phyloP scores from a whole-genome alignment of 2,113 vertebrate genomes.

The Indri indri region DNA sequence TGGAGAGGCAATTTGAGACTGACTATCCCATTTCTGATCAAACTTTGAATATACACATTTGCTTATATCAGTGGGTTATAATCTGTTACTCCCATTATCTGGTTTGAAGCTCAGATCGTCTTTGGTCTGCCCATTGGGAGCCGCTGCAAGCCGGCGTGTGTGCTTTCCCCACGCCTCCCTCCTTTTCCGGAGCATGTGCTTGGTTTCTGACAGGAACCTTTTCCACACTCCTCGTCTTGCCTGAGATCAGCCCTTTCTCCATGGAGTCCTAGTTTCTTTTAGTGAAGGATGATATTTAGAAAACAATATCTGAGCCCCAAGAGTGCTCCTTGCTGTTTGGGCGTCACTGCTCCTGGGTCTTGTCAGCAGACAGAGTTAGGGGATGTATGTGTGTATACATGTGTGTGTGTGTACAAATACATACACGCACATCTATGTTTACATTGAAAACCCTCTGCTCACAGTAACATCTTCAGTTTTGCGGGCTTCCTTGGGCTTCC shows the following conservation, averaged over 20 bases:
- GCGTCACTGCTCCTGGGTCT: not conserved
- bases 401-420: too few relatives aligned
- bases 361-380: not conserved
- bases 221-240: not conserved
- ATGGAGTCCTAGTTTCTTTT: not conserved
- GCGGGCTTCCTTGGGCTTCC: too few relatives aligned
- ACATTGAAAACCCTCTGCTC: not conserved
- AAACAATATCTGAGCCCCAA: not conserved
- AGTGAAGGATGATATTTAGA: not conserved
- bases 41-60: not conserved
- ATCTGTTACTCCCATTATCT: not conserved
- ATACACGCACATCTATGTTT: not conserved
- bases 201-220: not conserved
- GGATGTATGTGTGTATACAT: fast-evolving
- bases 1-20: not conserved
- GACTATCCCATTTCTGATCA: not conserved
- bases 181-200: not conserved
- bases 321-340: not conserved
- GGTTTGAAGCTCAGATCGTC: not conserved
- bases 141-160: not conserved
- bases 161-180: not conserved
- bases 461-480: not conserved
- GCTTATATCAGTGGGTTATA: not conserved
- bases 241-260: not conserved
- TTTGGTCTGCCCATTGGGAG: not conserved